Base-by-base conservation (phyloP, 2,797 vertebrate genomes). In the Typhlichthys eigenmanni region DNA sequence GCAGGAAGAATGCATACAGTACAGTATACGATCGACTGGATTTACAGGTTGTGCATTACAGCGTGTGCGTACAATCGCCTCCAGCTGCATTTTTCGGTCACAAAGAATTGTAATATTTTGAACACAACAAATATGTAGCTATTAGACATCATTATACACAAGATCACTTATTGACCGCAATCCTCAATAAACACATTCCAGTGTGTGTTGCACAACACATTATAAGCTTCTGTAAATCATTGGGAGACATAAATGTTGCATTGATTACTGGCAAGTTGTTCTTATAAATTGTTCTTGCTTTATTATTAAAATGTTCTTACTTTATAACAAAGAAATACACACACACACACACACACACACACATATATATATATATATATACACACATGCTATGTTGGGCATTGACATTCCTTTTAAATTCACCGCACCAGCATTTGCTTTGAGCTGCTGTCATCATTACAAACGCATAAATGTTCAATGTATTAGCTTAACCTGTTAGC, bases 81-180 rank as follows among this genome's bases (percentile, higher is more conserved):
- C 13, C 12, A 38, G 34, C 32, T n/a, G 29, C 24, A 13, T n/a
- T 11, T 48, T 8, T 58, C 8, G 43, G 58, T 71, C 56, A 24
- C 51, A 11, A 76, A 47, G 66, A 74, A 72, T 70, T 60, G 34
- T 17, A 43, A 60, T 48, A 45, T 52, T 46, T 47, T 64, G 64
- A n/a, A 13, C 49, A 47, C 55, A 64, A 53, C 47, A 13, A 45
- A 57, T 63, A 58, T 13, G 29, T 47, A 67, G 75, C 71, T 71
- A 52, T 60, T 59, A 14, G 62, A 73, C 59, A 29, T 71, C 59
- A 64, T 75, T 67, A 76, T 80, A 77, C 71, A 81, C 69, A 62
- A 48, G 71, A 72, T 84, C 62, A 83, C 84, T 76, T 62, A 48
- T 79, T 82, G 60, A 69, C 80, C 80, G 10, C 75, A 81, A 38